phyloP scores from a whole-genome alignment of 1,140 invertebrate species.

The Plectrocnemia conspersa region DNA sequence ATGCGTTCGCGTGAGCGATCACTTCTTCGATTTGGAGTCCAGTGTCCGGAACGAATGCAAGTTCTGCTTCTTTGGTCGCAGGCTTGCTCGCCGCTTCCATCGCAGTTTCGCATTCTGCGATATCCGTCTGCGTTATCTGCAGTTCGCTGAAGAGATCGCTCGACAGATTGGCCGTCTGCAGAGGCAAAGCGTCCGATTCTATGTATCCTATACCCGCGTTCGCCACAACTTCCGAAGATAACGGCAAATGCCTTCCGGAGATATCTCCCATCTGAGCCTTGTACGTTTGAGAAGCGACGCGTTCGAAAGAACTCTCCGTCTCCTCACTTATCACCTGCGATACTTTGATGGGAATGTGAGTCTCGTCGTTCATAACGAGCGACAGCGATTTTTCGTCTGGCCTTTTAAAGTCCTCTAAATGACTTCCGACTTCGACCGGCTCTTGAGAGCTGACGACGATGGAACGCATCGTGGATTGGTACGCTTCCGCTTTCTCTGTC shows the following conservation, averaged over 20 bases:
- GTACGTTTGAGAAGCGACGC: neutral
- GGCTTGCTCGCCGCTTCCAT: conserved; percentile 35
- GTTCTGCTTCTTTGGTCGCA: conserved; percentile 36
- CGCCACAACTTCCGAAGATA: conserved; percentile 21
- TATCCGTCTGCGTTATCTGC: conserved; percentile 35
- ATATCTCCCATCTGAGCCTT: conserved; percentile 23
- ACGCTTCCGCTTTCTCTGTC: conserved; percentile 24
- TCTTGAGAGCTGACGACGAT: conserved; percentile 24
- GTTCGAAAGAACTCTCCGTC: conserved; percentile 19
- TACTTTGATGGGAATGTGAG: conserved; percentile 27
- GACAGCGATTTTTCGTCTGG: conserved; percentile 35
- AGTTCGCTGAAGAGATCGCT: conserved; percentile 23
- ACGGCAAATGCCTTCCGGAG: conserved; percentile 23
- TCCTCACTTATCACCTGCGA: conserved; percentile 29
- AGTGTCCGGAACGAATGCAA: conserved; percentile 42
- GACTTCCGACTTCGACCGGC: conserved; percentile 33
- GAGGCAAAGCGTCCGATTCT: conserved; percentile 15
- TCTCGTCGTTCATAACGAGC: conserved; percentile 15
- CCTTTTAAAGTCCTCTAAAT: conserved; percentile 33
- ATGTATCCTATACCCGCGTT: conserved; percentile 27
- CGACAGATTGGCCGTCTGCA: conserved; percentile 18
- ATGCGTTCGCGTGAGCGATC: conserved; percentile 34
- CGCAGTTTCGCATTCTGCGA: conserved; percentile 42
- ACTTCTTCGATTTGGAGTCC: conserved; percentile 43
- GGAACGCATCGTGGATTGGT: conserved; percentile 25